phyloP scores from a whole-genome alignment of 2,888 invertebrate genomes.

The Microplitis deprimator region DNA sequence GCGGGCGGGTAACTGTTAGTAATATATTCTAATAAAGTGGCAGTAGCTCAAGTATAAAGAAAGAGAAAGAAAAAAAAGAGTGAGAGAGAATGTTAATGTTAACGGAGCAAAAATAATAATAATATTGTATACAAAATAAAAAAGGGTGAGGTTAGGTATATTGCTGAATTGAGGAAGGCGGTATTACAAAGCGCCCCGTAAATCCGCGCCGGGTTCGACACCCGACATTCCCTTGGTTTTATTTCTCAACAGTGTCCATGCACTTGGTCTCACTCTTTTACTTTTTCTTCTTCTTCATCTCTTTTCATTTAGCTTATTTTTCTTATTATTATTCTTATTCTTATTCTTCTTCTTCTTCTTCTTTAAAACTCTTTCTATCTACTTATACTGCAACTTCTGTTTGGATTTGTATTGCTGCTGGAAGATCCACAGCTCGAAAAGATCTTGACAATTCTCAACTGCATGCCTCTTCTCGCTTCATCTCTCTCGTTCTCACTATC shows the following conservation, averaged over 20 bases:
- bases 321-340: conserved; percentile 15
- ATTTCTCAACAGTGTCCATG: conserved; percentile 55
- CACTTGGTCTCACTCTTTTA: conserved; percentile 46
- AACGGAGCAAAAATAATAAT: conserved; percentile 47
- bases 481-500: conserved; percentile 10
- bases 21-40: not conserved
- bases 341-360: conserved; percentile 12
- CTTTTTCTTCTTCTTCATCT: conserved; percentile 21
- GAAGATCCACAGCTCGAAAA: not conserved
- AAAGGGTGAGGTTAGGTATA: conserved; percentile 60
- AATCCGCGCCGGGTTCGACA: conserved; percentile 71
- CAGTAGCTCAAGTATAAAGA: conserved; percentile 45
- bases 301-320: conserved; percentile 36
- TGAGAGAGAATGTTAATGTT: conserved; percentile 45
- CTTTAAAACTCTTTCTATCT: conserved; percentile 34
- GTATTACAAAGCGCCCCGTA: conserved; percentile 71
- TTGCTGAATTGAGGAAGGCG: conserved; percentile 71
- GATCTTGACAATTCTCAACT: not conserved
- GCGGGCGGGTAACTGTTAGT: too few species aligned
- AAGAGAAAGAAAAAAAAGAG: conserved; percentile 43
- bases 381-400: not conserved
- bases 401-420: not conserved
- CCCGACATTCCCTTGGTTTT: conserved; percentile 69
- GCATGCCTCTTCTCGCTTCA: conserved; percentile 11
- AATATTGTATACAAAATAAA: conserved; percentile 19